Evolutionary conservation across 2,797 vertebrate species (phyloP), one percentile per base, ranked within the genome.

Genomic region (Cephalopachus bancanus): DNA sequence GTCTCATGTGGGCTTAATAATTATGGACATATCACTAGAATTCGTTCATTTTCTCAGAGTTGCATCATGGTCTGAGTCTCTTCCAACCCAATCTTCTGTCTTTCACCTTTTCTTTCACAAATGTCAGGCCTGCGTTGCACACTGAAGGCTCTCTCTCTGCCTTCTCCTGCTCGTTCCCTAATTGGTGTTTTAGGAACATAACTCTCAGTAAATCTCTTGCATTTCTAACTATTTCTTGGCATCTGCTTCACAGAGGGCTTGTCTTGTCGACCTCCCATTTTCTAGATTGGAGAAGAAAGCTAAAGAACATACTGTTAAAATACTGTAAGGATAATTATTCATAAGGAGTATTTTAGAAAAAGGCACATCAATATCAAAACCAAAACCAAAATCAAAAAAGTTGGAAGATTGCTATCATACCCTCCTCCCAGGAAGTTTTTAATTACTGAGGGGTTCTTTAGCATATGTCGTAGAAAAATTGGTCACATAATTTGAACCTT

Each of bases 401-500:
- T 3, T 75, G 78, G 22, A 30, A 86, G 30, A 55, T 96, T 64
- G 72, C 30, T 78, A 57, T 96, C 24, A 59, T 57, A 8, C 0
- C 10, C 33, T 91, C 60, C 28, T 92, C 60, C 24, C 37, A 91
- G 86, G 72, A 89, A 20, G 83, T 67, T 93, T 96, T 89, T 94
- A 75, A 69, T 84, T 75, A 37, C 67, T 71, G 59, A 93, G 57
- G 28, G 3, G 44, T 93, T 93, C 55, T 71, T 93, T 87, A 93
- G 92, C 11, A 89, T 10, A 3, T 81, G 65, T 83, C 24, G 37
- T 90, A 33, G 74, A 80, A 96, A 85, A 85, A 85, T 24, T 62
- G 78, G 44, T 94, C 76, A 88, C 28, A 72, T 76, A 93, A 95
- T 94, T 92, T 95, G 78, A 95, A 71, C n/a, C 15, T 95, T 95